These are phyloP conservation scores for Tetanocera ferruginea DNA, from an alignment of 2,888 invertebrate species.

Conservation along the genomic window DNA sequence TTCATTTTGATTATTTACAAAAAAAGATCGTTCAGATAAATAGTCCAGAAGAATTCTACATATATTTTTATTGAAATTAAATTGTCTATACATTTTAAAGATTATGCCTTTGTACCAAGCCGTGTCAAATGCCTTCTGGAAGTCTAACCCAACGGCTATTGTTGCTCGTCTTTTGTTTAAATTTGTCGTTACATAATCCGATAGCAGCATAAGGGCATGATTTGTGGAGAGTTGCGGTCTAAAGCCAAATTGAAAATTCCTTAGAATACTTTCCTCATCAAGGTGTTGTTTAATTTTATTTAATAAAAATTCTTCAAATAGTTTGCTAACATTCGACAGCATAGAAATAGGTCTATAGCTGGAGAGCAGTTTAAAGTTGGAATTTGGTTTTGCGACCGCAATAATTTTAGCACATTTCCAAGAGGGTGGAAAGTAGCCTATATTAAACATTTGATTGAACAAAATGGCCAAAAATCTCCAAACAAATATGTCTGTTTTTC, in stretches of 20 bases:
- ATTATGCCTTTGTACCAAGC: no score
- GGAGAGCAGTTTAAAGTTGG: no score
- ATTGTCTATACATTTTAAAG: no score
- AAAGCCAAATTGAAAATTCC: no score
- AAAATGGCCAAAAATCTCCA: conserved; percentile 12
- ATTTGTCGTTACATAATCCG: not conserved
- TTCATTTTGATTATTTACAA: not conserved
- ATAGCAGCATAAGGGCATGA: not conserved
- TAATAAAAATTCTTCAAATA: not conserved
- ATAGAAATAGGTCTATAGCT: no score
- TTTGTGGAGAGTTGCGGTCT: not conserved
- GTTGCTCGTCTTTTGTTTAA: not conserved
- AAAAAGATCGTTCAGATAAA: no score
- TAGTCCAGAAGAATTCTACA: not conserved
- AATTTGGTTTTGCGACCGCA: no score
- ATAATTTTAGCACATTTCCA: no score
- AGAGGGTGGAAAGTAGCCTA: no score
- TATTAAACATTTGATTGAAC: not conserved
- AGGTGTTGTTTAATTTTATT: not conserved
- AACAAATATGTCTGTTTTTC: not conserved
- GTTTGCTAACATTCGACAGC: not conserved
- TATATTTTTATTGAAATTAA: not conserved
- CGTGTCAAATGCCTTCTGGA: no score
- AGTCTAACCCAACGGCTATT: not conserved
- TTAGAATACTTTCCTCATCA: no score